phyloP scores from a whole-genome alignment of 1,140 invertebrate species.

The Brachionus sp. region DNA sequence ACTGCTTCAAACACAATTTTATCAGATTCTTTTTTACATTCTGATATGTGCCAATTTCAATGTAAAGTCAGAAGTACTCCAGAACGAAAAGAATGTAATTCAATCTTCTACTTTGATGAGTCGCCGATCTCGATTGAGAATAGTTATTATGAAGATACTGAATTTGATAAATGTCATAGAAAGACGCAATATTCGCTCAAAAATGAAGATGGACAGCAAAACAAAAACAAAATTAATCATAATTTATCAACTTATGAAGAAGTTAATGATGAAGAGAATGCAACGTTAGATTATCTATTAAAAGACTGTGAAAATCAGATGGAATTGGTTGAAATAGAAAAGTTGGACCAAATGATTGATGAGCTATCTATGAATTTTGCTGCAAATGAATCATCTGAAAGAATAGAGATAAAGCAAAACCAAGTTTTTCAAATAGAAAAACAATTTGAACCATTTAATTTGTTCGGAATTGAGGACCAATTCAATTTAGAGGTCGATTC shows the following conservation, averaged over 20 bases:
- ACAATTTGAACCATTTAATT: not conserved
- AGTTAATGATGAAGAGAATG: not conserved
- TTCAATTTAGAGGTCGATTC: not conserved
- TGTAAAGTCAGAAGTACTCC: not conserved
- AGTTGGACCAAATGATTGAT: not conserved
- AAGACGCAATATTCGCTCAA: not conserved
- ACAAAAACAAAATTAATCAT: not conserved
- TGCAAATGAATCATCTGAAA: not conserved
- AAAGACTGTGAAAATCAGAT: not conserved
- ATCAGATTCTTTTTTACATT: slow-evolving; percentile 5
- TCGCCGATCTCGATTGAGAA: not conserved
- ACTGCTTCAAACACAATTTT: slow-evolving; percentile 7
- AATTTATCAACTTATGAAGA: not conserved
- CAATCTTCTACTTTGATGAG: not conserved
- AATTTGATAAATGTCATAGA: not conserved
- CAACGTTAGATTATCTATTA: not conserved
- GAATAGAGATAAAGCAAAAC: not conserved
- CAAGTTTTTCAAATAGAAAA: not conserved
- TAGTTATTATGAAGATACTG: not conserved
- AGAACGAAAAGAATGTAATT: not conserved
- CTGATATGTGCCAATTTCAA: not conserved
- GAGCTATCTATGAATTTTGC: not conserved
- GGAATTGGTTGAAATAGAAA: not conserved
- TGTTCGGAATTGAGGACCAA: not conserved
- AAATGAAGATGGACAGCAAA: not conserved